A percentile compares a stretch with the other conserved stretches of the same genome.
phyloP scores from a whole-genome alignment of 2,888 invertebrate genomes.

The Nasonovia ribisnigri region DNA sequence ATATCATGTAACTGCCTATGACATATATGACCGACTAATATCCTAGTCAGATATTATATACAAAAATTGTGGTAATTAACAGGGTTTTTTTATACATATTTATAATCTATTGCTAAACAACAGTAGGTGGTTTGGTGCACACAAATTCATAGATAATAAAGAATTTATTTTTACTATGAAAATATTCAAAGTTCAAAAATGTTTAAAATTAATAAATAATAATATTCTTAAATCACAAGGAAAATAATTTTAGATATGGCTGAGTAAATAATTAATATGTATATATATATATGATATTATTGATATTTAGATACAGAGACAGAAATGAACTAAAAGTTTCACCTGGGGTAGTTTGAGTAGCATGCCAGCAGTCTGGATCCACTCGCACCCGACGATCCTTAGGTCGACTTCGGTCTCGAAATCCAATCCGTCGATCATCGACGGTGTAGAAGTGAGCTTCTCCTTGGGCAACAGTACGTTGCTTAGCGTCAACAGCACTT shows the following conservation, averaged over 20 bases:
- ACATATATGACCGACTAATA: too few relatives aligned
- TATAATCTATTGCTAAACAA: background rate
- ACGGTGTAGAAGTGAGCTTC: conserved; percentile 90
- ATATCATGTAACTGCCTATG: too few relatives aligned
- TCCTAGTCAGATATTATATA: background rate
- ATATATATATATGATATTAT: background rate
- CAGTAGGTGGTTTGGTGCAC: background rate
- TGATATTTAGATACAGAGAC: background rate
- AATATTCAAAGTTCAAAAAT: background rate
- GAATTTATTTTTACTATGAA: background rate
- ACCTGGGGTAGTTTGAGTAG: conserved; percentile 96
- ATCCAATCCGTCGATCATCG: conserved; percentile 91
- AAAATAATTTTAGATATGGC: background rate
- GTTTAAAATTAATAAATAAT: background rate
- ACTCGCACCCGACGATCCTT: conserved; percentile 95
- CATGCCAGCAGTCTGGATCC: conserved; percentile 98
- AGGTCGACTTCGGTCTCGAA: conserved; percentile 92
- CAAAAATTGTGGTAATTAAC: background rate
- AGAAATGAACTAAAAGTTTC: conserved; percentile 65
- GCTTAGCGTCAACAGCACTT: conserved; percentile 89
- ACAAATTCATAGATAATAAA: background rate
- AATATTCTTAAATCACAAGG: background rate
- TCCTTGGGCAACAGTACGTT: conserved; percentile 92
- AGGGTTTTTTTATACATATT: background rate
- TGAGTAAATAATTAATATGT: background rate